Percentiles rank a stretch among this genome's conserved stretches.
These are phyloP conservation scores for Apostichopus californicus DNA, from an alignment of 35 echinoderm and acorn worm genomes.

Conservation along the genomic window DNA sequence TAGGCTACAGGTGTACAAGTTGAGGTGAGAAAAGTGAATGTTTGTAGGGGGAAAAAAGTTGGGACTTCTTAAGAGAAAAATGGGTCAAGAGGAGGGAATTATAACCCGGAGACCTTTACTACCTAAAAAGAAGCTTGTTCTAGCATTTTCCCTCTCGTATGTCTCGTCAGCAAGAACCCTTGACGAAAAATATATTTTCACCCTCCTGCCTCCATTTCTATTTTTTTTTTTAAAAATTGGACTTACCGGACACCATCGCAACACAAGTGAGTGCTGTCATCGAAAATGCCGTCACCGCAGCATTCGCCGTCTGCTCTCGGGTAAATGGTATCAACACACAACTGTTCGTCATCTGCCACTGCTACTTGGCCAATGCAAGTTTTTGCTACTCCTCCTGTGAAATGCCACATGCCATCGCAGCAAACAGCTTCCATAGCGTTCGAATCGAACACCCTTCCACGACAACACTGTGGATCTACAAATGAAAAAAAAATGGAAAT, in stretches of 20 bases:
- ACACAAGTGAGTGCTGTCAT: not conserved
- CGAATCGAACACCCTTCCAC: not conserved
- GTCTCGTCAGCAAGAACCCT: too few species aligned
- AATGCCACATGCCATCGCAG: slow-evolving; percentile 10
- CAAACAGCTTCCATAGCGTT: not conserved
- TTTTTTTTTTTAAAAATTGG: not conserved
- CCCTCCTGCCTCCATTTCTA: too few species aligned
- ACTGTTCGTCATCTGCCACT: slow-evolving; percentile 3
- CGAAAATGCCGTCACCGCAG: slow-evolving; percentile 4
- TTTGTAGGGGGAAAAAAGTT: too few species aligned
- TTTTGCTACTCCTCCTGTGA: not conserved
- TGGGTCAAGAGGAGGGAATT: too few species aligned
- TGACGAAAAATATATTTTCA: too few species aligned
- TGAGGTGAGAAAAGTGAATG: too few species aligned
- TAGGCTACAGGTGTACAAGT: too few species aligned
- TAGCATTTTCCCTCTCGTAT: too few species aligned
- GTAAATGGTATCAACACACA: slow-evolving; percentile 26
- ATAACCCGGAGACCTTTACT: too few species aligned
- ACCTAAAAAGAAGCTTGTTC: too few species aligned
- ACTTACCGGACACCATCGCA: slow-evolving; percentile 34
- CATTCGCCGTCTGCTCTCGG: not conserved
- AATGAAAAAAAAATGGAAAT: not conserved
- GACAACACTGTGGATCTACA: slow-evolving; percentile 15
- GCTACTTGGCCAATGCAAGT: slow-evolving; percentile 16
- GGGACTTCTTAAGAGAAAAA: too few species aligned